Conservation (phyloP, 2,113 vertebrate species). For the Gulo gulo region DNA sequence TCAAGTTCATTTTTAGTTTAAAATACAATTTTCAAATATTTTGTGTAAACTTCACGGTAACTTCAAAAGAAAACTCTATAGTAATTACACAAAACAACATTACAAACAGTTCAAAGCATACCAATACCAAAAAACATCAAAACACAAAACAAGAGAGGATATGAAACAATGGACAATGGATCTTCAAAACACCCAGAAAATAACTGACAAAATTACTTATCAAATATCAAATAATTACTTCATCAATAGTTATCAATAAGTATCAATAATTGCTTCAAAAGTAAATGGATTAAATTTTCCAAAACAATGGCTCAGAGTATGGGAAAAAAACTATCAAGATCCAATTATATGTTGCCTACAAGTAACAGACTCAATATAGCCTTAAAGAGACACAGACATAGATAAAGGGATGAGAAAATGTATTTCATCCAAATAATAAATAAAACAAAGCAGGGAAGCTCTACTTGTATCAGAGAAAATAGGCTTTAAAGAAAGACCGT, state of each 20-base stretch:
- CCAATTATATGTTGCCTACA: background rate
- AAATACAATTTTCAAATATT: background rate
- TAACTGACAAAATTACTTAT: background rate
- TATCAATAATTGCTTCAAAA: background rate
- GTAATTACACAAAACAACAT: background rate
- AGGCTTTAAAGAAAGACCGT: background rate
- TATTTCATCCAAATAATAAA: background rate
- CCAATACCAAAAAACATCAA: background rate
- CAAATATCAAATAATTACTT: no score
- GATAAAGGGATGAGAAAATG: background rate
- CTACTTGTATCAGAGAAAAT: background rate
- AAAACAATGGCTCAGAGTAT: background rate
- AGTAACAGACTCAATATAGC: background rate
- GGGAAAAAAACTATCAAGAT: background rate
- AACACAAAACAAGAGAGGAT: background rate
- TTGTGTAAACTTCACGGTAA: background rate
- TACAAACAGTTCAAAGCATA: background rate
- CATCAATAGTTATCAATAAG: background rate
- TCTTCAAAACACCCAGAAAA: background rate
- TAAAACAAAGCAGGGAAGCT: background rate
- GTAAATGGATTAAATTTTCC: background rate
- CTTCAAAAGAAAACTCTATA: background rate
- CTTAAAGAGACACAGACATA: background rate
- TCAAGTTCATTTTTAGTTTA: background rate
- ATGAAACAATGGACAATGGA: background rate